Conservation (phyloP, 1,140 invertebrate genomes). For the Aphaenogaster rudis region DNA sequence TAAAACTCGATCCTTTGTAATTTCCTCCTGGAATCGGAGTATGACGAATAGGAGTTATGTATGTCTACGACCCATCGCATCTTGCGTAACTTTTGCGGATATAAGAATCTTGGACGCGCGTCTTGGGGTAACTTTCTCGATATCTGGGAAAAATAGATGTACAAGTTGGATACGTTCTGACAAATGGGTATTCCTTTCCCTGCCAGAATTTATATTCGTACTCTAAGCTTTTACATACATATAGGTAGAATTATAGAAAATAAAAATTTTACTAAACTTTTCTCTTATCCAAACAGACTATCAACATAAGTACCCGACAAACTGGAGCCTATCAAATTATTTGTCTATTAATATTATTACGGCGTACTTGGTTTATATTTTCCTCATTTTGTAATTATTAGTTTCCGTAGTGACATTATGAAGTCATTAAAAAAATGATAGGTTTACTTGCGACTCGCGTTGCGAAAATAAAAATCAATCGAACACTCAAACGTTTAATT, state of each 20-base stretch:
- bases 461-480: not conserved
- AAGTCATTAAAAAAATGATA: no score
- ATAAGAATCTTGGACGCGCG: slow-evolving; percentile 8
- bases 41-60: slow-evolving; percentile 3
- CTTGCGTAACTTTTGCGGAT: slow-evolving; percentile 30
- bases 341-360: not conserved
- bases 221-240: not conserved
- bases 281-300: not conserved
- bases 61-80: not conserved
- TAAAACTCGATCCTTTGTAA: slow-evolving; percentile 8
- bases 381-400: not conserved
- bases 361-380: not conserved
- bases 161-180: not conserved
- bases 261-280: not conserved
- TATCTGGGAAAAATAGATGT: slow-evolving; percentile 14
- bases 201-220: not conserved
- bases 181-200: not conserved
- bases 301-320: not conserved
- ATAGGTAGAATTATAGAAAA: not conserved
- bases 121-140: slow-evolving; percentile 49
- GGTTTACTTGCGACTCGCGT: not conserved
- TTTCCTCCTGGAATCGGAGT: not conserved
- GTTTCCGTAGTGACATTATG: not conserved
- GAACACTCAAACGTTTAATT: not conserved
- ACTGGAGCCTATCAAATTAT: not conserved